Evolutionary conservation across 2,888 invertebrate genomes (phyloP), one percentile per base, ranked within the genome.

Genomic region (Lasioglossum villosulum): DNA sequence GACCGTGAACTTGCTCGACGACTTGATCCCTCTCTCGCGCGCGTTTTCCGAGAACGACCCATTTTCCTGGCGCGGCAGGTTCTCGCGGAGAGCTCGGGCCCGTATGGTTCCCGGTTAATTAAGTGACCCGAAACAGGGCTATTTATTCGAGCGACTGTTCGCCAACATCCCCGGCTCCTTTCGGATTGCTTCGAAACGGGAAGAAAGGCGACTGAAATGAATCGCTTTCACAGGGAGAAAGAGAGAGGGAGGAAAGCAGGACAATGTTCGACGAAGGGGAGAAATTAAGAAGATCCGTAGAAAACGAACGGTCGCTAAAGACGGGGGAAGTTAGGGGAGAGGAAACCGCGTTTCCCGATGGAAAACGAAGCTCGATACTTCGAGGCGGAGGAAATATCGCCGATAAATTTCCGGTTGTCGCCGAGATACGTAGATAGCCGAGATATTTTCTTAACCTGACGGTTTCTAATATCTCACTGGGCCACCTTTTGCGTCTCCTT

Each of bases 361-460:
- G 78, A 76, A 48, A 78, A 78, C 74, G 75, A 59, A 27, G 42
- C 59, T 42, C 59, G 63, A 75, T 75, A 75, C 75, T 82, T 70
- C 52, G 52, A 23, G 72, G 34, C 39, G 37, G 86, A 75, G 78
- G 78, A 68, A 75, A 84, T 80, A 86, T 78, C 75, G 75, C 48
- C 75, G 63, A 75, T 86, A 86, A 86, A 80, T 86, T 77, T 80
- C 86, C 84, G 80, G 73, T 78, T 75, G 84, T 84, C 86, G 48
- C 39, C 68, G 23, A 16, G 84, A 80, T 84, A 80, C 75, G 70
- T 78, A 77, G 84, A 78, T 77, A 80, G 23, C 42, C 48, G 56
- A 42, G 75, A 72, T 86, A 75, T 84, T 75, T 80, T 73, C 75
- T 75, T 80, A 66, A 39, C 48, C 68, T 48, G 78, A 78, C 72